Conservation (phyloP, 2,888 invertebrate species). For the Hydroisotoma schaefferi region DNA sequence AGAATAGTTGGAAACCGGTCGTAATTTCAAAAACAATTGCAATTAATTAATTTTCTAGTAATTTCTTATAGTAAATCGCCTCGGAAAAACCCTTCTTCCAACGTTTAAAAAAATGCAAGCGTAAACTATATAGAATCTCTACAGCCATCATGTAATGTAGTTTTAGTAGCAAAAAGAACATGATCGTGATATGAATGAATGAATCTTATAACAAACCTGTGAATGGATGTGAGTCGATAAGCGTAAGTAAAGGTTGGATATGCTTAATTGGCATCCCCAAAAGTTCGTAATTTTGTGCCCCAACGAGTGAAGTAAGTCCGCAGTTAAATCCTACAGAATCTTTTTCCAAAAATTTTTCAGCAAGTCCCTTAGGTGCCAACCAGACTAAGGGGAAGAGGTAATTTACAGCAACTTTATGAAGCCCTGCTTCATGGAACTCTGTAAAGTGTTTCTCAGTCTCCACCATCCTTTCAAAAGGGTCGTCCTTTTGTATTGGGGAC, state of each 20-base stretch:
- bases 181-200: too few species aligned
- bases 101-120: too few species aligned
- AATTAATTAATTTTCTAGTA: too few species aligned
- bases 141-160: too few species aligned
- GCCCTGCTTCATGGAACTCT: slow-evolving; percentile 29
- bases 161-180: too few species aligned
- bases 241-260: slow-evolving; percentile 34
- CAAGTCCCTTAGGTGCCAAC: slow-evolving; percentile 19
- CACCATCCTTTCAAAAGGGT: slow-evolving; percentile 30
- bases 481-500: slow-evolving; percentile 26
- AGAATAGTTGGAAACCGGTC: too few species aligned
- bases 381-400: slow-evolving; percentile 35
- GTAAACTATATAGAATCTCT: too few species aligned
- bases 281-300: slow-evolving; percentile 29
- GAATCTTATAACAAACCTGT: too few species aligned
- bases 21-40: too few species aligned
- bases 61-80: too few species aligned
- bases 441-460: slow-evolving; percentile 34
- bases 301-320: slow-evolving; percentile 35
- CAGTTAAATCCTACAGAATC: slow-evolving; percentile 30
- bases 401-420: slow-evolving; percentile 33
- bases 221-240: slow-evolving; percentile 34
- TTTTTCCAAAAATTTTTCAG: slow-evolving; percentile 21
- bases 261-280: slow-evolving; percentile 23
- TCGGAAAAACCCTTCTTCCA: too few species aligned